Evolutionary conservation across 2,888 invertebrate genomes (phyloP), one percentile per base, ranked within the genome.

Genomic region (Ochropacha duplaris): DNA sequence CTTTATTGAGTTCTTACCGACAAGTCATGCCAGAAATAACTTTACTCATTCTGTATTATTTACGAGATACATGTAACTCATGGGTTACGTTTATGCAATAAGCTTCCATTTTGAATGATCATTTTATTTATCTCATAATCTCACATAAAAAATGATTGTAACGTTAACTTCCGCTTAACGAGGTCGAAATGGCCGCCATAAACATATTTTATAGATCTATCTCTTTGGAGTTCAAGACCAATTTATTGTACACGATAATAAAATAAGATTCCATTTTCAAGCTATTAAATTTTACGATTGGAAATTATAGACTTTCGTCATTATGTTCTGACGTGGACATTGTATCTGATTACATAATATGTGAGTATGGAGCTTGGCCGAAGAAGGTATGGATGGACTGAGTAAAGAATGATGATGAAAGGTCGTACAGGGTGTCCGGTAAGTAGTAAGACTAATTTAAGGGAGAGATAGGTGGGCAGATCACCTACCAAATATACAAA

Each of bases 191-290:
- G 54, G 22, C 36, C 12, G 12, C 54, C 22, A 34, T 54, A 54
- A 54, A 54, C 54, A 54, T 36, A 36, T 34, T 54, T 54, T 36
- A 54, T 54, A 34, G 54, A 22, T 28, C 22, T 12, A 39, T 44
- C 19, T 44, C 54, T 34, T 22, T 36, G 54, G 54, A 31, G 24
- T n/a, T 24, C 12, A 34, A n/a, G 22, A 44, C 44, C 54, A 26
- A 44, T 49, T 55, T 55, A 49, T 55, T 26, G 54, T 49, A 44
- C 44, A 49, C 54, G 44, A 19, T 44, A n/a, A 1, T 39, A 44
- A 44, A 44, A 44, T 44, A 19, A 44, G 44, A 44, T 44, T 9
- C 19, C 44, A 19, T 44, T 44, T 44, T 19, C 44, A 9, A 44
- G 9, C 44, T 44, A 19, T 44, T 19, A 44, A 44, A 44, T 44